A percentile compares a stretch with the other conserved stretches of the same genome.
phyloP scores from a whole-genome alignment of 1,140 invertebrate species.

The Nomia melanderi region DNA sequence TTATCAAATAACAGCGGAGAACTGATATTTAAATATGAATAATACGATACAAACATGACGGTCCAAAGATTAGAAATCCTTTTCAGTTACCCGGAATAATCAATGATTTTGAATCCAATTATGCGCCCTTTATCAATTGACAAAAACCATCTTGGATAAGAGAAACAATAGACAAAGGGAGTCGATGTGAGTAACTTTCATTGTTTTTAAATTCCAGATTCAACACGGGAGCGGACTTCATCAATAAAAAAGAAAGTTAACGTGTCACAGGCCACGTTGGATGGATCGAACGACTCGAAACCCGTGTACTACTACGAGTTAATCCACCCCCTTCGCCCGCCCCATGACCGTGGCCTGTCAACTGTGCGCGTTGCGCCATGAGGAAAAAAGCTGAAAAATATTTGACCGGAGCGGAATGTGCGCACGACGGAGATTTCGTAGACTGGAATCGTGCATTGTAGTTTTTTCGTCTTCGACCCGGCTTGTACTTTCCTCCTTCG shows the following conservation, averaged over 20 bases:
- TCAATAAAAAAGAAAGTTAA: not conserved
- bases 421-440: not conserved
- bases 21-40: too few relatives aligned
- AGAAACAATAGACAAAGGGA: too few relatives aligned
- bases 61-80: too few relatives aligned
- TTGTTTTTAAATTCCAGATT: not conserved
- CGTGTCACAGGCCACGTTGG: conserved; percentile 14
- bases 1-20: too few relatives aligned
- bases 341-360: conserved; percentile 7
- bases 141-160: too few relatives aligned
- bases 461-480: not conserved
- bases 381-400: conserved; percentile 11
- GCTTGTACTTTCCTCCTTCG: not conserved
- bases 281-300: conserved; percentile 32
- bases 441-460: not conserved
- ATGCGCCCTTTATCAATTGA: too few relatives aligned
- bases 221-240: not conserved
- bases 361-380: not conserved
- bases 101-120: too few relatives aligned
- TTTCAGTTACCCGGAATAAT: too few relatives aligned
- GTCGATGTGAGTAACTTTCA: not conserved
- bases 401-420: not conserved
- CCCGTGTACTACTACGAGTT: conserved; percentile 17
- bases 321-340: not conserved
- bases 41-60: too few relatives aligned